Conservation (phyloP, 1,140 invertebrate genomes). For the Macrobrachium nipponense region DNA sequence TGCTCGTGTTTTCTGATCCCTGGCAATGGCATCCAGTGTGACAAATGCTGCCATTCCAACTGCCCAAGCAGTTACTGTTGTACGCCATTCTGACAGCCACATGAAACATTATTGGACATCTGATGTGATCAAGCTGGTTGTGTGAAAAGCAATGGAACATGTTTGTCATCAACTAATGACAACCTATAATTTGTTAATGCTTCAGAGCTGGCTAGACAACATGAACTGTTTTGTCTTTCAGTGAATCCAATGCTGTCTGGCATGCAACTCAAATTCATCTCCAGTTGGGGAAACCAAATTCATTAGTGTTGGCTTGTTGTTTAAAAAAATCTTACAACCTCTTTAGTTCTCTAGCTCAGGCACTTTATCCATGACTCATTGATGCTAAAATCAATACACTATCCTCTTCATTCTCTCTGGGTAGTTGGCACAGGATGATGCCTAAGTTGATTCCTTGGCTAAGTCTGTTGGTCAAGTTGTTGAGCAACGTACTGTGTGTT, state of each 20-base stretch:
- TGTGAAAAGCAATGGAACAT: constrained; percentile 5
- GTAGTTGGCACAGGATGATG: constrained; percentile 16
- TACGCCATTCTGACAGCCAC: constrained; percentile 4
- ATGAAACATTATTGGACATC: constrained; percentile 4
- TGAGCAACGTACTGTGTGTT: constrained; percentile 18
- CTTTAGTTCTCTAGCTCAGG: constrained; percentile 5
- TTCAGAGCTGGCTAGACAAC: constrained; percentile 10
- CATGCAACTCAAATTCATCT: constrained; percentile 9
- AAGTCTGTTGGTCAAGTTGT: constrained; percentile 24
- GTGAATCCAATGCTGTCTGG: constrained; percentile 20
- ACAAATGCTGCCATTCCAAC: not conserved
- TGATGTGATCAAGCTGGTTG: constrained; percentile 2
- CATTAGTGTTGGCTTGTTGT: constrained; percentile 9
- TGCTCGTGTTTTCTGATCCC: constrained; percentile 3
- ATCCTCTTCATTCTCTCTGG: constrained; percentile 12
- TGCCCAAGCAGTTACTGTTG: constrained; percentile 7
- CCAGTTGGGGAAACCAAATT: constrained; percentile 3
- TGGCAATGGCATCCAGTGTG: constrained; percentile 5
- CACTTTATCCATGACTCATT: constrained; percentile 5
- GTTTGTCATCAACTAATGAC: constrained; percentile 29
- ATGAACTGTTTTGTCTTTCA: constrained; percentile 17
- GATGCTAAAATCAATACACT: not conserved
- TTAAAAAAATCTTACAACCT: constrained; percentile 13
- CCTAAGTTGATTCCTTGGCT: constrained; percentile 34
- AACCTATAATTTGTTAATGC: not conserved